Evolutionary conservation across 1,140 invertebrate genomes (phyloP).

Genomic region (Triops cancriformis): DNA sequence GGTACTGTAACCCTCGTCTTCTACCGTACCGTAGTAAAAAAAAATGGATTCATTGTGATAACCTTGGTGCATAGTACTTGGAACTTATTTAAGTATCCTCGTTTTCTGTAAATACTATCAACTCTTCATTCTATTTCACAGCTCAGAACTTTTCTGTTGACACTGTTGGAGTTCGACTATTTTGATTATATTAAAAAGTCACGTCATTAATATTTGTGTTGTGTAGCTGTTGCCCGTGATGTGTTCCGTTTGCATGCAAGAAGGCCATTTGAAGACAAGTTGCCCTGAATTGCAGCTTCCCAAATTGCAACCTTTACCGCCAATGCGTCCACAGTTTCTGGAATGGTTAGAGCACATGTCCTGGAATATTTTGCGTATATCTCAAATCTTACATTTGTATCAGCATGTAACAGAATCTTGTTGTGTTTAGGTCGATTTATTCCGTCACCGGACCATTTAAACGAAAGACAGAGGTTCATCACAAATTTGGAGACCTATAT

Average conservation of each 20-base stretch:
- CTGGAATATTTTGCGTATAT: conserved; percentile 27
- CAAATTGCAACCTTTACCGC: conserved; percentile 38
- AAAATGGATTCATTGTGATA: too few relatives aligned
- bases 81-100: too few relatives aligned
- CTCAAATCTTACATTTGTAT: neutral
- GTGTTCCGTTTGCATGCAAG: conserved; percentile 46
- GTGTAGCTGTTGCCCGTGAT: conserved; percentile 40
- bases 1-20: too few relatives aligned
- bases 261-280: conserved; percentile 45
- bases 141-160: too few relatives aligned
- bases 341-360: conserved; percentile 33
- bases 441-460: neutral
- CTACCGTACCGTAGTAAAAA: too few relatives aligned
- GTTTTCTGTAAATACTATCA: too few relatives aligned
- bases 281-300: conserved; percentile 49
- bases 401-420: neutral
- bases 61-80: too few relatives aligned
- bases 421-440: neutral
- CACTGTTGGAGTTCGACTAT: too few relatives aligned
- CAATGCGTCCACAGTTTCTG: conserved; percentile 33
- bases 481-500: conserved; percentile 40
- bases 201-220: neutral
- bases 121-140: too few relatives aligned
- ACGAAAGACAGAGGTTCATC: conserved; percentile 37
- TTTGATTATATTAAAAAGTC: too few relatives aligned